These are phyloP conservation scores for Coptodon rendalli DNA, from an alignment of 2,113 vertebrate genomes.

Conservation along the genomic window DNA sequence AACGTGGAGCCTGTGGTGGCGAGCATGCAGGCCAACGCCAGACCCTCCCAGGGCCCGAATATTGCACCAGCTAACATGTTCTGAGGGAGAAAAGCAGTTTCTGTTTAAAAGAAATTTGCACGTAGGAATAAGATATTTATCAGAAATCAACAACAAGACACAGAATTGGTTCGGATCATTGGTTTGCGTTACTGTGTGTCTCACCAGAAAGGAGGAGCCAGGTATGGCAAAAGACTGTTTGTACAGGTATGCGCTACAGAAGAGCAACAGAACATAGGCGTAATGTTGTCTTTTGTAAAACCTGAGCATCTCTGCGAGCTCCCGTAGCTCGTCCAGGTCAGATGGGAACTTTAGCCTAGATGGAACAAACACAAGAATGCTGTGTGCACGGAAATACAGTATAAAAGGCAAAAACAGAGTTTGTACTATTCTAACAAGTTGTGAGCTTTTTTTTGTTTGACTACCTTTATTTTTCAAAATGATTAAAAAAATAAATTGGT, in stretches of 20 bases:
- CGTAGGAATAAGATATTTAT: background rate
- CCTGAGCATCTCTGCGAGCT: slow-evolving; percentile 80
- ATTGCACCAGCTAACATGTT: slow-evolving; percentile 91
- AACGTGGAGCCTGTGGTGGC: slow-evolving; percentile 83
- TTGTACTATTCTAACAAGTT: background rate
- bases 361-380: background rate
- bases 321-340: slow-evolving; percentile 85
- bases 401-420: background rate
- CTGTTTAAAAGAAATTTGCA: background rate
- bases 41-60: slow-evolving; percentile 90
- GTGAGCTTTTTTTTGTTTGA: background rate
- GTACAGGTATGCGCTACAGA: slow-evolving; percentile 93
- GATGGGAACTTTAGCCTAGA: slow-evolving; percentile 85
- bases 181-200: background rate
- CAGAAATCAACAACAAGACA: background rate
- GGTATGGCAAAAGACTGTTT: slow-evolving; percentile 97
- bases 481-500: background rate
- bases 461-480: background rate
- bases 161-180: fast-evolving
- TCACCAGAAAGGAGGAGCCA: slow-evolving; percentile 92
- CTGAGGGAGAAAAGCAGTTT: slow-evolving; percentile 52
- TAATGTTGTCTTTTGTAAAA: slow-evolving; percentile 85
- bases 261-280: slow-evolving; percentile 84
- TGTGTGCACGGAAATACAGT: background rate
- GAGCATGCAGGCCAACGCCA: slow-evolving; percentile 82